Percentiles rank a stretch among this genome's conserved stretches.
These are phyloP conservation scores for Drosophila aldrichi DNA, from an alignment of 2,888 invertebrate species.

Conservation along the genomic window DNA sequence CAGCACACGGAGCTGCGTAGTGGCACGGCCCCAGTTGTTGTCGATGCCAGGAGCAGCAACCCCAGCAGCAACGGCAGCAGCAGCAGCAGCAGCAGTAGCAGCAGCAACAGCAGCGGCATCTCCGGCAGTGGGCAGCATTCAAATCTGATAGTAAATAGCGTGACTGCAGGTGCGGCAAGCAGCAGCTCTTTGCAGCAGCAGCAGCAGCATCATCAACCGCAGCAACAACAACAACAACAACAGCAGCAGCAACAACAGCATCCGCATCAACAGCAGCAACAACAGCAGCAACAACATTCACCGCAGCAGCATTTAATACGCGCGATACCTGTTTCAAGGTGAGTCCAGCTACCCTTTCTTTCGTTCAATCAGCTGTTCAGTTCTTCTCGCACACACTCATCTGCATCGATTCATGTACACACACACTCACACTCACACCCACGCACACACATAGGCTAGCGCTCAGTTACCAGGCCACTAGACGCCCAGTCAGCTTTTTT, in stretches of 20 bases:
- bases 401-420: slow-evolving; percentile 14
- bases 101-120: slow-evolving; percentile 43
- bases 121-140: slow-evolving; percentile 43
- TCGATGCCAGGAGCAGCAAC: slow-evolving; percentile 27
- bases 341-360: slow-evolving; percentile 45
- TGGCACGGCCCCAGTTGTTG: slow-evolving; percentile 35
- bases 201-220: slow-evolving; percentile 64
- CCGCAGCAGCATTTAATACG: slow-evolving; percentile 83
- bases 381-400: slow-evolving; percentile 16
- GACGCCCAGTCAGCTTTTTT: slow-evolving; percentile 22
- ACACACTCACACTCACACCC: not conserved
- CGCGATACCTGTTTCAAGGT: slow-evolving; percentile 85
- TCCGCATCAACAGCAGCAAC: slow-evolving; percentile 53
- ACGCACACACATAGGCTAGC: not conserved
- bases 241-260: slow-evolving; percentile 56
- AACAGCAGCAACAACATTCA: slow-evolving; percentile 70
- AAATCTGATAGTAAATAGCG: slow-evolving; percentile 57
- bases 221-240: slow-evolving; percentile 54
- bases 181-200: slow-evolving; percentile 68
- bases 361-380: slow-evolving; percentile 41
- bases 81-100: slow-evolving; percentile 28
- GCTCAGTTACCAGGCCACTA: slow-evolving; percentile 16
- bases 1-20: slow-evolving; percentile 88
- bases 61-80: slow-evolving; percentile 39
- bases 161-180: slow-evolving; percentile 56